phyloP scores from a whole-genome alignment of 1,140 invertebrate genomes.

The Aphis craccivora region DNA sequence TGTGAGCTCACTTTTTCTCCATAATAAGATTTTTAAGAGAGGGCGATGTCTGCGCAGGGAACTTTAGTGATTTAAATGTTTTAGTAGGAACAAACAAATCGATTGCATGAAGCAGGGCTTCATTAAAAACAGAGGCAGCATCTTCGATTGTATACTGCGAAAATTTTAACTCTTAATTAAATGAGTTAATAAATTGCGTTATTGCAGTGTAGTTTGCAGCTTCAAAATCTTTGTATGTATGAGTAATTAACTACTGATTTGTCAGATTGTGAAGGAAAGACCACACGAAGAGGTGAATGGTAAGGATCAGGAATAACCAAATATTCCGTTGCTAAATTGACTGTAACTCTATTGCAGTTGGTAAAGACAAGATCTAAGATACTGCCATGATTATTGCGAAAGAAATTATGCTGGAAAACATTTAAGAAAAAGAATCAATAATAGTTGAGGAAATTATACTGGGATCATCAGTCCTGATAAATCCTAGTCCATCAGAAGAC shows the following conservation, averaged over 20 bases:
- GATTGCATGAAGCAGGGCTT: too few relatives aligned
- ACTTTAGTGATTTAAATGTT: not conserved
- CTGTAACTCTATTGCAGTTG: not conserved
- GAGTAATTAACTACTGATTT: not conserved
- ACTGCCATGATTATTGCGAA: not conserved
- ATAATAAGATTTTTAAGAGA: not conserved
- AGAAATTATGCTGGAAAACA: not conserved
- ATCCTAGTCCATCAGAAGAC: not conserved
- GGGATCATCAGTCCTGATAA: not conserved
- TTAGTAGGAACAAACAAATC: not conserved
- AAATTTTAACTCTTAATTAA: not conserved
- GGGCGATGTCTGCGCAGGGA: not conserved
- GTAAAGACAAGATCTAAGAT: not conserved
- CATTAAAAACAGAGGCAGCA: too few relatives aligned
- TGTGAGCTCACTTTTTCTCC: not conserved
- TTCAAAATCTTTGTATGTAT: not conserved
- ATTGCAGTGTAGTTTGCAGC: not conserved
- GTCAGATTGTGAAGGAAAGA: not conserved
- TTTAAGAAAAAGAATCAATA: slow-evolving; percentile 13
- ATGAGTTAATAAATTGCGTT: not conserved
- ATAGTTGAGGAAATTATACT: not conserved
- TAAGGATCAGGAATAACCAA: not conserved
- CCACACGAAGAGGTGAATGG: not conserved
- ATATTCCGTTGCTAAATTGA: too few relatives aligned
- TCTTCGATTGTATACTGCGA: too few relatives aligned